Evolutionary conservation across 2,888 invertebrate genomes (phyloP).

Genomic region (Drosophila nr. perissopoda): DNA sequence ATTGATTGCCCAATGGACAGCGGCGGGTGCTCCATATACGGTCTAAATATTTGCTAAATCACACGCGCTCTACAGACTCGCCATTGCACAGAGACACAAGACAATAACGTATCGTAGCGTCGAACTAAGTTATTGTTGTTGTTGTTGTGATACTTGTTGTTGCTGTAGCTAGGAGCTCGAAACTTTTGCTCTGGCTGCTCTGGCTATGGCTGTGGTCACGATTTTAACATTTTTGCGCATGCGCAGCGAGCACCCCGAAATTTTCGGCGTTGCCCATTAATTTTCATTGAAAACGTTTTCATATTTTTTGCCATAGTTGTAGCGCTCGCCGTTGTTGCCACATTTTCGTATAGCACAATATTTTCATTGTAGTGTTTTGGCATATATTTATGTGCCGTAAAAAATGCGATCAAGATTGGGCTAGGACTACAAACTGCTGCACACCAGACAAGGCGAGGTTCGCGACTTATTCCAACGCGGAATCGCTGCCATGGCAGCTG

Average conservation of each 20-base stretch:
- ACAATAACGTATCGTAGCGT: constrained; percentile 57
- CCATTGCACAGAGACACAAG: constrained; percentile 43
- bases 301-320: constrained; percentile 75
- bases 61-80: constrained; percentile 69
- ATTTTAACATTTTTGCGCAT: constrained; percentile 84
- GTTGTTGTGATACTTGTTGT: constrained; percentile 28
- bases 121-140: constrained; percentile 7
- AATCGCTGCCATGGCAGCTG: constrained; percentile 37
- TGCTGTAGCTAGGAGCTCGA: constrained; percentile 39
- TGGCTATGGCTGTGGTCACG: constrained; percentile 77
- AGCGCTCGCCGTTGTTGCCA: constrained; percentile 58
- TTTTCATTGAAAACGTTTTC: constrained; percentile 82
- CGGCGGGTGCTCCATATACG: constrained; percentile 77
- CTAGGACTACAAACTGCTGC: constrained; percentile 62
- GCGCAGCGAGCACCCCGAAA: constrained; percentile 80
- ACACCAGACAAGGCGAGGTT: constrained; percentile 66
- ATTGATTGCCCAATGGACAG: constrained; percentile 51
- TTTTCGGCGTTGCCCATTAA: constrained; percentile 80
- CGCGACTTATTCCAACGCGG: constrained; percentile 47
- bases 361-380: constrained; percentile 80
- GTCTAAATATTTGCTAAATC: constrained; percentile 80
- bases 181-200: constrained; percentile 19
- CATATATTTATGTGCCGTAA: constrained; percentile 82
- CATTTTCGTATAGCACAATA: constrained; percentile 75
- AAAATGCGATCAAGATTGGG: constrained; percentile 81